These are phyloP conservation scores for Mormyrus proboscirostris DNA, from an alignment of 2,797 vertebrate species.

Conservation along the genomic window DNA sequence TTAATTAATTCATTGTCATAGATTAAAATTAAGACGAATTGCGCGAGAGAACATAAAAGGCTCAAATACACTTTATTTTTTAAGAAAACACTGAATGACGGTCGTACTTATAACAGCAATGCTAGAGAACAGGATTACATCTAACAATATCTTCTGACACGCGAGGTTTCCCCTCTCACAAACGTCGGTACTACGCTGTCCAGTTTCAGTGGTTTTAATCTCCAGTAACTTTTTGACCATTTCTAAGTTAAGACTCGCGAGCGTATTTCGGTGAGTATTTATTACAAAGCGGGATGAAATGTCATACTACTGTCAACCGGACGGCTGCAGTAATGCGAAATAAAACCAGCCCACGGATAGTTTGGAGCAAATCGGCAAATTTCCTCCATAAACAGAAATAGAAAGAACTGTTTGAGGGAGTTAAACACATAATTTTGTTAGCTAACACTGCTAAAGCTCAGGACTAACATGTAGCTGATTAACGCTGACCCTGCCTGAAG, in stretches of 20 bases:
- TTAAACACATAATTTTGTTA: not conserved
- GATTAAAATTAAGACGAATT: not conserved
- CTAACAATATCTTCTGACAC: not conserved
- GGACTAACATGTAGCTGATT: constrained; percentile 10
- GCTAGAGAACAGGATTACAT: not conserved
- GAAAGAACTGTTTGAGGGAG: not conserved
- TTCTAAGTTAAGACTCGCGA: not conserved
- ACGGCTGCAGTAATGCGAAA: not conserved
- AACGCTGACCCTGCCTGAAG: not conserved
- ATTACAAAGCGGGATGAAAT: not conserved
- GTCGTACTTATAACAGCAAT: not conserved
- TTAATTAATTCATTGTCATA: not conserved
- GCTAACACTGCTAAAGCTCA: not conserved
- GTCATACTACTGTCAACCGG: not conserved
- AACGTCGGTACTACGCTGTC: not conserved
- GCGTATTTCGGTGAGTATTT: not conserved
- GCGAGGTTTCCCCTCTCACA: not conserved
- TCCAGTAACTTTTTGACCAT: not conserved
- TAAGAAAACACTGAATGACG: not conserved
- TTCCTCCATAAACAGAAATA: not conserved
- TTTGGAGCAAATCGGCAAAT: not conserved
- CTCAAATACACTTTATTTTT: not conserved
- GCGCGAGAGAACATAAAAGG: not conserved
- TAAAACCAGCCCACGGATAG: not conserved
- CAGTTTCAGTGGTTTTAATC: not conserved